These are phyloP conservation scores for Phoenicopterus ruber DNA, from an alignment of 2,113 vertebrate species.

Conservation along the genomic window DNA sequence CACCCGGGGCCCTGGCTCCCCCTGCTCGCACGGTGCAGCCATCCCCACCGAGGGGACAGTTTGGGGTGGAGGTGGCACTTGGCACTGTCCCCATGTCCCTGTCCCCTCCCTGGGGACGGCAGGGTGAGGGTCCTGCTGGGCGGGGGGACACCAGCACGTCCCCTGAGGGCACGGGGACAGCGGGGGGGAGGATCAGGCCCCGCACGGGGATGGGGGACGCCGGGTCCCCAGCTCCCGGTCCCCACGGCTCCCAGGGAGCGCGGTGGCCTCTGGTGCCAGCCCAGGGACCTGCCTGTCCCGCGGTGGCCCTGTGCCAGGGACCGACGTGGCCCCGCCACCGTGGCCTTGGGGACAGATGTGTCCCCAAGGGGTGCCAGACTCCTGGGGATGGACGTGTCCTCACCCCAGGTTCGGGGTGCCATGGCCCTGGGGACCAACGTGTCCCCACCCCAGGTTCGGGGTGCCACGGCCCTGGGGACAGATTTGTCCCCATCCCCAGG, in stretches of 20 bases:
- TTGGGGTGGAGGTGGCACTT: not conserved
- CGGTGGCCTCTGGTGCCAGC: not conserved
- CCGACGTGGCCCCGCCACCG: not conserved
- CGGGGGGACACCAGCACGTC: not conserved
- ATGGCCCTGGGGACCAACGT: not conserved
- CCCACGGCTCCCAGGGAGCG: not conserved
- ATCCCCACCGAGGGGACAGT: not conserved
- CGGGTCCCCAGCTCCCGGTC: not conserved
- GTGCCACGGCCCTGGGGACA: too few species aligned
- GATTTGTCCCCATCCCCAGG: too few species aligned
- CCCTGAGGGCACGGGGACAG: not conserved
- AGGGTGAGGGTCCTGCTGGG: not conserved
- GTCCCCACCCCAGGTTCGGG: too few species aligned
- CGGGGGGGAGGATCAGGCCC: not conserved
- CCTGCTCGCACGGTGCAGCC: not conserved
- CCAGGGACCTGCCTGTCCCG: not conserved
- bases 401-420: not conserved
- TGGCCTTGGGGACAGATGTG: not conserved
- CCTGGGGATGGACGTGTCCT: not conserved
- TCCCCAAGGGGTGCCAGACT: not conserved
- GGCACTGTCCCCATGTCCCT: fast-evolving
- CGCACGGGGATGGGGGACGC: fast-evolving
- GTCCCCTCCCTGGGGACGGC: not conserved
- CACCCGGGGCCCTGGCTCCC: not conserved
- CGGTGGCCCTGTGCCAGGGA: not conserved